Evolutionary conservation across 2,888 invertebrate genomes (phyloP).

Genomic region (Ectemnius continuus): DNA sequence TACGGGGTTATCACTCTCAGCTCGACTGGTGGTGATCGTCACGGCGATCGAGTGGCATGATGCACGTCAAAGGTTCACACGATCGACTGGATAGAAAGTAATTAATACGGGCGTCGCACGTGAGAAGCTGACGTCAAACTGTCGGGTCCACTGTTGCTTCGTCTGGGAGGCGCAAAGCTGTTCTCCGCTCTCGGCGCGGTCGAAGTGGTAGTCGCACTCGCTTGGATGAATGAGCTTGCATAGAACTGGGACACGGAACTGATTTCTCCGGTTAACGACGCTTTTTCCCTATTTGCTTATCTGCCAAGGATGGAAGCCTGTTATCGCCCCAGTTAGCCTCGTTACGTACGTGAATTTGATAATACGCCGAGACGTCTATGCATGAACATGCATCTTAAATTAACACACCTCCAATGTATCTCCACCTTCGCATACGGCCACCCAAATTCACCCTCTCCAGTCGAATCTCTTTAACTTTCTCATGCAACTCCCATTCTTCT

Average conservation of each 20-base stretch:
- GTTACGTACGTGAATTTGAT: constrained; percentile 58
- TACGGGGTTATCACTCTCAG: background rate
- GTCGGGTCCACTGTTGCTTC: background rate
- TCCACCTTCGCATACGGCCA: background rate
- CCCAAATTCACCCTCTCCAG: background rate
- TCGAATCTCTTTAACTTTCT: too few relatives aligned
- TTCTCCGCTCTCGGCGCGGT: constrained; percentile 20
- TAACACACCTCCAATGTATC: background rate
- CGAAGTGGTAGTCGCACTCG: constrained; percentile 39
- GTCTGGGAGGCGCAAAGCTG: constrained; percentile 12
- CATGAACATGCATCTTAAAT: constrained; percentile 24
- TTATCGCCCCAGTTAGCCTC: constrained; percentile 64
- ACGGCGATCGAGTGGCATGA: constrained; percentile 10
- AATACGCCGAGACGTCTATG: constrained; percentile 25
- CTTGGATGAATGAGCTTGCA: constrained; percentile 33
- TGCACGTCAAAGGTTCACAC: background rate
- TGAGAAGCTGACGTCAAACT: background rate
- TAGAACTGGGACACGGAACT: constrained; percentile 35
- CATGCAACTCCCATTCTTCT: too few relatives aligned
- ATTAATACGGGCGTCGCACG: too few relatives aligned
- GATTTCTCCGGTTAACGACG: constrained; percentile 28
- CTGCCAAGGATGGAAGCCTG: constrained; percentile 33
- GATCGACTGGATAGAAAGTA: too few relatives aligned
- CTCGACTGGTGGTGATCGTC: constrained; percentile 17
- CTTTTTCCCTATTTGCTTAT: constrained; percentile 23